Base-by-base conservation (phyloP, 2,888 invertebrate genomes). In the Cyclophora punctaria region DNA sequence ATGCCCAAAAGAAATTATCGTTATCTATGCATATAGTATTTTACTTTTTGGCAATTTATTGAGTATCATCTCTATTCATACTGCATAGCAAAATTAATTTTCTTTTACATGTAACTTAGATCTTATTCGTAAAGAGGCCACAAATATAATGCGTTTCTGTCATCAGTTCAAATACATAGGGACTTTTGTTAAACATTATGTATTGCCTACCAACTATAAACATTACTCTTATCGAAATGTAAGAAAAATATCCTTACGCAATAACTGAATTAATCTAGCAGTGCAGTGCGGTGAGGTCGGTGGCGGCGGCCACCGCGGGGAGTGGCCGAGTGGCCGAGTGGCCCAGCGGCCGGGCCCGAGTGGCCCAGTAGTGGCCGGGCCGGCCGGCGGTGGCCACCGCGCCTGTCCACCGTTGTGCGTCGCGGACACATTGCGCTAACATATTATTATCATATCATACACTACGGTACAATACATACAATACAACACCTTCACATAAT, bases 11-110 rank as follows among this genome's bases (percentile, higher is more conserved):
- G 85, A 84, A 88, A 85, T 86, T 87, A 85, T 87, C 85, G 86
- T 86, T 83, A 88, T 84, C 85, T 88, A 88, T 86, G 86, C 85
- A 88, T 87, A 87, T 85, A 81, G 78, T 61, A 87, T 86, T 86
- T 87, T 83, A 88, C 85, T 89, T 89, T 89, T 89, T 89, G 89
- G 89, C 89, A 89, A 89, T 89, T 87, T 85, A 89, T 84, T 89
- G 89, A 89, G 89, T 89, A 89, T 89, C 89, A 89, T 89, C 87
- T 88, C 83, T 88, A 88, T 59, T 61, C 60, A 61, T 61, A 61
- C 59, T 89, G 88, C 89, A 89, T 87, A 88, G 87, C 87, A 88
- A 88, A 85, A 86, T 86, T 84, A 86, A 81, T 86, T 86, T 86
- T 80, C 80, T 86, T 88, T 83, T 86, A 86, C 79, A 85, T 85